Evolutionary conservation across 2,888 invertebrate genomes (phyloP).

Genomic region (Lycia hirtaria): DNA sequence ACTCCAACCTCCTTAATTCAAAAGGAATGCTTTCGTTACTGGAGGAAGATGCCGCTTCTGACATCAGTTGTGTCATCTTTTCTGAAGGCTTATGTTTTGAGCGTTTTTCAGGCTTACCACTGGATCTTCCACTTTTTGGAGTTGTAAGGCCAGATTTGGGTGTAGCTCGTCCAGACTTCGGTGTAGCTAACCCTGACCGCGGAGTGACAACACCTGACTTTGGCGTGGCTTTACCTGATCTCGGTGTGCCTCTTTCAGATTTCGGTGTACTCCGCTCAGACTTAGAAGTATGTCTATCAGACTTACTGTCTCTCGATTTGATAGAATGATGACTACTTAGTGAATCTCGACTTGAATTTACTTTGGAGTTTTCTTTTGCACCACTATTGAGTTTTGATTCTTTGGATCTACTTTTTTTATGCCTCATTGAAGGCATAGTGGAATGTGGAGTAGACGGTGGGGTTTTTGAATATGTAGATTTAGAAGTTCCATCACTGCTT

Average conservation of each 20-base stretch:
- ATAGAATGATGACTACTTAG: conserved; percentile 82
- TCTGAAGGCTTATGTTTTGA: conserved; percentile 80
- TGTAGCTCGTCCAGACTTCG: conserved; percentile 74
- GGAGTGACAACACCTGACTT: conserved; percentile 77
- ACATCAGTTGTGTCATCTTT: conserved; percentile 83
- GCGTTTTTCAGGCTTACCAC: conserved; percentile 78
- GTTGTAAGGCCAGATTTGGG: conserved; percentile 78
- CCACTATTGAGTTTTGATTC: conserved; percentile 75
- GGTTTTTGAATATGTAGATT: conserved; percentile 80
- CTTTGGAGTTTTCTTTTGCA: conserved; percentile 70
- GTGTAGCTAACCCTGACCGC: conserved; percentile 75
- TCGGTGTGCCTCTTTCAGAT: conserved; percentile 75
- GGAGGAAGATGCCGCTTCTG: conserved; percentile 86
- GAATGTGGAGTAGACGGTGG: conserved; percentile 81
- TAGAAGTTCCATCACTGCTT: conserved; percentile 80
- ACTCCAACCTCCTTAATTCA: conserved; percentile 79
- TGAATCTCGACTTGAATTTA: conserved; percentile 81
- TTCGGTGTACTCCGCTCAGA: conserved; percentile 80
- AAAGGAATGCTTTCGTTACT: conserved; percentile 85
- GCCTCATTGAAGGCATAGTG: conserved; percentile 75
- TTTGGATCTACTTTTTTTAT: conserved; percentile 79
- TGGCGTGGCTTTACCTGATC: conserved; percentile 75
- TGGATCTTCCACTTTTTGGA: conserved; percentile 86
- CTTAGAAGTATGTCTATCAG: conserved; percentile 77
- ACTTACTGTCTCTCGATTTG: conserved; percentile 80